Evolutionary conservation across 1,140 invertebrate genomes (phyloP), one percentile per base, ranked within the genome.

Genomic region (Trichomalopsis sarcophagae): DNA sequence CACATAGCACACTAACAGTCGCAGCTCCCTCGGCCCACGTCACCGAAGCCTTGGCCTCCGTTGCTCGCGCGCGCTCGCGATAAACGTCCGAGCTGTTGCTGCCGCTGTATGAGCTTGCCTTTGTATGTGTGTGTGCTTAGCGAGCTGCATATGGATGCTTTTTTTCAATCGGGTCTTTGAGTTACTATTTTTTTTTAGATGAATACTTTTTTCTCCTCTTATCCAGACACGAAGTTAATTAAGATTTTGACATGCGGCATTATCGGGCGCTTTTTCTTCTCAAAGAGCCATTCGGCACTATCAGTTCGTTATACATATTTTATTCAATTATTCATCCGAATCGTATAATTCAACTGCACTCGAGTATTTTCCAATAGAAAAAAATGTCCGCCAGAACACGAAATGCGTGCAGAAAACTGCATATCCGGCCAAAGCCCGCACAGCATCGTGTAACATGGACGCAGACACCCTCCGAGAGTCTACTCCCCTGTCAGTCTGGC

Each of bases 1-100:
- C 55, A 47, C 10, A n/a, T 10, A 68, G 3, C 66, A 62, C 21
- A 44, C 17, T 6, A 33, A 17, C 73, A 40, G 17, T 21, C 6
- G 13, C 50, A 14, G 50, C 40, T 21, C 11, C 23, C 27, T 40
- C 78, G 83, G 81, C 82, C 75, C 86, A 88, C 87, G 89, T 89
- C 88, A 90, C 50, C 87, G 87, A 81, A 87, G 84, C 90, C 90
- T 91, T 90, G 90, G 90, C 90, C 90, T 90, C 89, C 87, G 89
- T 85, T 47, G 84, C 84, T 77, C 76, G 88, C 88, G 90, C 1
- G n/a, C 90, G 90, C 89, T 78, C 86, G 89, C 88, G 91, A 91
- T 90, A 92, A 91, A 90, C 90, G 89, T 89, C 89, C 87, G 84
- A 87, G 84, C 74, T 84, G 82, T 87, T 84, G 3, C 23, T n/a